Base-by-base conservation (phyloP, 2,797 vertebrate genomes). In the Lagodon rhomboides region DNA sequence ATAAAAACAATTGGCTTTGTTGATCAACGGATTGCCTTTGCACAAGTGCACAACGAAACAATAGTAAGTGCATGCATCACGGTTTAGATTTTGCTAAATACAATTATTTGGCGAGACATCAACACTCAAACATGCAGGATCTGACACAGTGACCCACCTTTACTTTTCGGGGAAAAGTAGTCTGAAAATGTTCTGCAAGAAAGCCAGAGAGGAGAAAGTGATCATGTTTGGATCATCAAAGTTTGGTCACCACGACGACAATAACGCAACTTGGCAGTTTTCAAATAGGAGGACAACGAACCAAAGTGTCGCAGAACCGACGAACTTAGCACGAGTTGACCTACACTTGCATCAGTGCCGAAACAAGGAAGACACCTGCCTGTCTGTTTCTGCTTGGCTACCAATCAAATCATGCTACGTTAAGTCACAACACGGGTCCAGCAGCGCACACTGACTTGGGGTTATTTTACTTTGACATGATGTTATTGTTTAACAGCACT, bases 121-220 rank as follows among this genome's bases (percentile, higher is more conserved):
- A 53, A 53, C 65, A 54, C 17, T 0, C 46, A 22, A 65, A 7
- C 2, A 55, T 2, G 6, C 15, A 17, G 6, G 9, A 70, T 4
- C 25, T 44, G 38, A 61, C 44, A 70, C 12, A 5, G 5, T 7
- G 30, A 86, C 90, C 54, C 67, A 92, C 90, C 90, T 90, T 85
- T 90, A 76, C 17, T 82, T 54, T 59, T 82, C 20, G 72, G 70
- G 11, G 61, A 78, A 30, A 80, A 69, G 56, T 76, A 77, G 1
- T 84, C 83, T 63, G 81, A 17, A 50, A 64, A n/a, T 61, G 62
- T 13, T 41, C 91, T 91, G 84, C 20, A 86, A 82, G 3, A 70
- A 67, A 84, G 30, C 34, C 74, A 81, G 22, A 80, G 11, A 71
- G 38, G 5, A 17, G 3, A 64, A 23, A 58, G 5, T 17, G 47